phyloP scores from a whole-genome alignment of 2,888 invertebrate genomes.

The Choristoneura rosaceana region DNA sequence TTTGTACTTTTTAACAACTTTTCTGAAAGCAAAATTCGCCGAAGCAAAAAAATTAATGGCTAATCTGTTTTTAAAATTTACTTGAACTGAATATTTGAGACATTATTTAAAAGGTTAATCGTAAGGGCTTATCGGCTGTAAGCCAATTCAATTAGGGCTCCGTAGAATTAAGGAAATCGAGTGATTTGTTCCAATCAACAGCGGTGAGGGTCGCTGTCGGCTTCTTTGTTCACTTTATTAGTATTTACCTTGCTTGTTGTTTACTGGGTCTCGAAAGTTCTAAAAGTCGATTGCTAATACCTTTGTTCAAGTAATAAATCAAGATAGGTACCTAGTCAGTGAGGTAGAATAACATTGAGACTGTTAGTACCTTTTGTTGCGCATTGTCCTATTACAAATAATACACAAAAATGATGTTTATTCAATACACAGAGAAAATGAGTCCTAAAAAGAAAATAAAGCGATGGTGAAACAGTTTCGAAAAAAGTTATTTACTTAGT shows the following conservation, averaged over 20 bases:
- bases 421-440: background rate
- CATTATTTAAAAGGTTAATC: slow-evolving; percentile 12
- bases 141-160: slow-evolving; percentile 37
- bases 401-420: background rate
- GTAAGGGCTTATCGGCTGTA: slow-evolving; percentile 26
- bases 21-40: no score
- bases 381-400: background rate
- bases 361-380: background rate
- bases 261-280: slow-evolving; percentile 24
- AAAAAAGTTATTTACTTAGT: no score
- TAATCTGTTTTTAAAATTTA: background rate
- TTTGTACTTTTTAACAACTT: no score
- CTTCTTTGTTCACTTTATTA: slow-evolving; percentile 31
- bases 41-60: background rate
- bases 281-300: slow-evolving; percentile 12
- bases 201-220: background rate
- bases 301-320: background rate
- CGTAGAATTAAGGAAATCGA: slow-evolving; percentile 37
- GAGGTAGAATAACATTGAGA: background rate
- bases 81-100: background rate
- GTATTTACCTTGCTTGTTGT: slow-evolving; percentile 33
- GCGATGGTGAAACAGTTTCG: no score
- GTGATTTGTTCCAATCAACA: slow-evolving; percentile 40
- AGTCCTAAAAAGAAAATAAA: no score
- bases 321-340: background rate